Base-by-base conservation (phyloP, 2,113 vertebrate genomes). In the Canis aureus region DNA sequence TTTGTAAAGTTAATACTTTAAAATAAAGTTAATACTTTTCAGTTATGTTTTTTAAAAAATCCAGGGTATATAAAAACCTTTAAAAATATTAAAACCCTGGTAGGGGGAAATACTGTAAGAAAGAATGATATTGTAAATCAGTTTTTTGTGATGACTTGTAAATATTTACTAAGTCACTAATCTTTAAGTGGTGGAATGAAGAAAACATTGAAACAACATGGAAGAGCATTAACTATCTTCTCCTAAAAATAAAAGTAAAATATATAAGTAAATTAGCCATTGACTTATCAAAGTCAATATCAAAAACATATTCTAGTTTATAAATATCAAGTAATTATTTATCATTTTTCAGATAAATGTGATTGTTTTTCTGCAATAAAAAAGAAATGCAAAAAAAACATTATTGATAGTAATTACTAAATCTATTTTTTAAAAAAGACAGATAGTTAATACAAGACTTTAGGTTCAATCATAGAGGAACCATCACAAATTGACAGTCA, bases 51-150 rank as follows among this genome's bases (percentile, higher is more conserved):
- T 38, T 32, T 20, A 15, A 23, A 32, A 82, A 89, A 66, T 60
- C 10, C 32, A 80, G 43, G 35, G 8, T 51, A 93, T 35, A 59
- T 1, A 67, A 27, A 87, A 93, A 84, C 20, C 29, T 71, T 82
- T 64, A 59, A 89, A 95, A 64, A 51, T 53, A 80, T n/a, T 79
- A 87, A 90, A 94, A 66, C 16, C 5, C 38, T 92, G 15, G 12
- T 43, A 62, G 22, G 80, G 23, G 8, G 35, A 95, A 94, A 92
- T 78, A n/a, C 12, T 67, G 5, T 1, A 95, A 64, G 29, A 64
- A 43, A 92, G 43, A 94, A 90, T 80, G 19, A 97, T 95, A 94
- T 20, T 83, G 19, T 49, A 90, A 90, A 90, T 79, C 19, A 91
- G 53, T 57, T 64, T 86, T 94, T 89, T 60, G 22, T 79, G n/a